A percentile compares a stretch with the other conserved stretches of the same genome.
Conservation (phyloP, 2,888 invertebrate genomes). For the Acrobeloides nanus region DNA sequence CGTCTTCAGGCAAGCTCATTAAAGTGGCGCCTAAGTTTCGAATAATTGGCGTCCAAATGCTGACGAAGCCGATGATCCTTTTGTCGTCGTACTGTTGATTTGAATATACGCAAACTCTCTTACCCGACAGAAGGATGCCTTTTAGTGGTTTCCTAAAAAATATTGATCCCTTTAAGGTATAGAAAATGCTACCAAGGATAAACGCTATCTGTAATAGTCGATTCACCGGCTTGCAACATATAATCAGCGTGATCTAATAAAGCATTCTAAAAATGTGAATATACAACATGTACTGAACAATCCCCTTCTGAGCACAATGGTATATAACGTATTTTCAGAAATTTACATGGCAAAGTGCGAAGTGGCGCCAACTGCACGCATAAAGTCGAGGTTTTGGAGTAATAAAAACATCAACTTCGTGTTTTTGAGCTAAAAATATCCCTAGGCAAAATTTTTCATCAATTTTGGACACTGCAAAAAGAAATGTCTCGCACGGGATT, state of each 20-base stretch:
- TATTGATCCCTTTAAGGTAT: constrained; percentile 7
- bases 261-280: constrained; percentile 20
- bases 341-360: no score
- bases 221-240: constrained; percentile 40
- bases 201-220: constrained; percentile 26
- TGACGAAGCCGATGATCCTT: constrained; percentile 26
- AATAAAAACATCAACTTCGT: no score
- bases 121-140: constrained; percentile 31
- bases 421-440: no score
- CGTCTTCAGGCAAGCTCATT: constrained; percentile 10
- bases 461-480: no score
- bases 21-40: constrained; percentile 39
- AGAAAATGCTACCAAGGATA: constrained; percentile 20
- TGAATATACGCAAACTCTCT: constrained; percentile 36
- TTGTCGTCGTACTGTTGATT: neutral
- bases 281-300: no score
- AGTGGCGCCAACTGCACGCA: no score
- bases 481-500: no score
- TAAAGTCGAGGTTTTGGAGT: no score
- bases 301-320: no score
- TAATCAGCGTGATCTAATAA: constrained; percentile 27
- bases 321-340: no score
- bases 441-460: no score
- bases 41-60: constrained; percentile 50
- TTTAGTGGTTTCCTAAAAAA: constrained; percentile 29